Conservation (phyloP, 1,140 invertebrate genomes). For the Drosophila biarmipes region DNA sequence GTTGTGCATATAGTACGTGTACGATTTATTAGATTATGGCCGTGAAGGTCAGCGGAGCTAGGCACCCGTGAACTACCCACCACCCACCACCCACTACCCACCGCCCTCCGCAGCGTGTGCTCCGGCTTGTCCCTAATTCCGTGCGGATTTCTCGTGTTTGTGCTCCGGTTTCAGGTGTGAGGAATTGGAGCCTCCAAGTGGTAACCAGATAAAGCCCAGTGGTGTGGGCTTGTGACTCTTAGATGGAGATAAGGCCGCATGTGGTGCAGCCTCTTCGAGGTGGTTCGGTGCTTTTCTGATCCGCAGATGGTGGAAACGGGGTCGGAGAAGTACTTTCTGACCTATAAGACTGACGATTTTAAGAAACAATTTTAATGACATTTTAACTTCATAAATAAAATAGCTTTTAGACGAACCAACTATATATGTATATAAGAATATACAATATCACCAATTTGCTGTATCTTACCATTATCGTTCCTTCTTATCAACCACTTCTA, state of each 20-base stretch:
- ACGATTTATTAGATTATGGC: constrained; percentile 80
- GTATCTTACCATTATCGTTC: no score
- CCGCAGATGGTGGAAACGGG: constrained; percentile 5
- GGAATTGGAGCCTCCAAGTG: constrained; percentile 70
- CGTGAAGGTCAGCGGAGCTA: constrained; percentile 69
- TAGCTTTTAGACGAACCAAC: no score
- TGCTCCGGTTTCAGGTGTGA: constrained; percentile 60
- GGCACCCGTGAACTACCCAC: constrained; percentile 29
- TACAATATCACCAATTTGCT: no score
- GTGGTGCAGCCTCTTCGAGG: constrained; percentile 20
- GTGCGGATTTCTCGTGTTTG: constrained; percentile 41
- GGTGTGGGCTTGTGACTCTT: constrained; percentile 18
- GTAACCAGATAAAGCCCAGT: constrained; percentile 59
- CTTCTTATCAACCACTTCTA: no score
- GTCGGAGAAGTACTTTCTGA: neutral
- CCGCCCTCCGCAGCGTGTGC: constrained; percentile 17
- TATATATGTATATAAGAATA: no score
- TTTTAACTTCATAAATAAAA: no score
- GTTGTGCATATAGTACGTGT: constrained; percentile 69
- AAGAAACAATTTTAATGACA: no score
- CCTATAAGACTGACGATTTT: no score
- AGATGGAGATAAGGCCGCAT: constrained; percentile 27
- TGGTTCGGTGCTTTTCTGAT: constrained; percentile 1
- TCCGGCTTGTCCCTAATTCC: constrained; percentile 51
- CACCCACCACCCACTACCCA: constrained; percentile 1